A percentile compares a stretch with the other conserved stretches of the same genome.
Conservation (phyloP, 2,797 vertebrate species). For the Takifugu ocellatus region DNA sequence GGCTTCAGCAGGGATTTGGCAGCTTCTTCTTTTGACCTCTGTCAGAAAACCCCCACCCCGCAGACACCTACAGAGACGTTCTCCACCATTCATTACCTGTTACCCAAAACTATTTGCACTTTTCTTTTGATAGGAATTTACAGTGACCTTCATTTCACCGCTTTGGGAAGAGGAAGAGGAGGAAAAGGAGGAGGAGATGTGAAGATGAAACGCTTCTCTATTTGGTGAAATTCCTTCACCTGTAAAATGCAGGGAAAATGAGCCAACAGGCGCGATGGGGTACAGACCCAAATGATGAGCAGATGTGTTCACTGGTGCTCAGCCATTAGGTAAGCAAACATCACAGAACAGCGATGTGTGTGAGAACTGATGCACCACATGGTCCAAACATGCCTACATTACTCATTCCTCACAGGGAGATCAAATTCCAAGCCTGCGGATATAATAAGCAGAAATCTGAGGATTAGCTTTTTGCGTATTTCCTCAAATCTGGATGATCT, state of each 20-base stretch:
- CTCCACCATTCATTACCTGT: conserved; percentile 26
- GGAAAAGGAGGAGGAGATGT: background rate
- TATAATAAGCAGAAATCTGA: conserved; percentile 47
- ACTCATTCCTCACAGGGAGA: conserved; percentile 42
- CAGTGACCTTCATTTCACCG: conserved; percentile 16
- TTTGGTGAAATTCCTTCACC: conserved; percentile 29
- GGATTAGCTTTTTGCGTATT: conserved; percentile 49
- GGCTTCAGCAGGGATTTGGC: conserved; percentile 18
- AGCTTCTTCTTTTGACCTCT: conserved; percentile 26
- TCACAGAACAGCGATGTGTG: conserved; percentile 29
- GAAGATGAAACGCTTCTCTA: conserved; percentile 32
- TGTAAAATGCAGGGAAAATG: conserved; percentile 12
- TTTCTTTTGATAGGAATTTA: conserved; percentile 23
- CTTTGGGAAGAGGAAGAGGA: conserved; percentile 1
- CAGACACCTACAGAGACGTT: conserved; percentile 22
- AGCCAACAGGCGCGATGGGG: conserved; percentile 19
- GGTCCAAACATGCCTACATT: conserved; percentile 33
- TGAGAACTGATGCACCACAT: conserved; percentile 35
- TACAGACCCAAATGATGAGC: conserved; percentile 42
- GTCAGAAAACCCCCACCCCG: conserved; percentile 19
- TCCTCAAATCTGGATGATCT: conserved; percentile 51
- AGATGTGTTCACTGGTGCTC: conserved; percentile 49
- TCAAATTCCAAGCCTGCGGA: conserved; percentile 28
- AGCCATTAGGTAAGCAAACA: conserved; percentile 43
- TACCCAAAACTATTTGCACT: conserved; percentile 20